A percentile compares a stretch with the other conserved stretches of the same genome.
These are phyloP conservation scores for Ethmia dodecea DNA, from an alignment of 2,888 invertebrate genomes.

Conservation along the genomic window DNA sequence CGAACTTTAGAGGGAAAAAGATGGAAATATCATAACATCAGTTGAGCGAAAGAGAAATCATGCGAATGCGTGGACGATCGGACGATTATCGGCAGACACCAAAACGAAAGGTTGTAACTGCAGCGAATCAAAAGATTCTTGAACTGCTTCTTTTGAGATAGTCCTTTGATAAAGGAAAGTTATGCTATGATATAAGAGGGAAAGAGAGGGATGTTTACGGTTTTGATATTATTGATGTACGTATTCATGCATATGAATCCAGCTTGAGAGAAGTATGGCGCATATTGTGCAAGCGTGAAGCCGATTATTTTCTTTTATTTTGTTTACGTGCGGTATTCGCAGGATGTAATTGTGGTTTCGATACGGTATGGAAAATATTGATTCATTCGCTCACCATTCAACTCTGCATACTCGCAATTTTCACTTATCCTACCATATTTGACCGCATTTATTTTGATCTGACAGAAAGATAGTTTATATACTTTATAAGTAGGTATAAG, in stretches of 20 bases:
- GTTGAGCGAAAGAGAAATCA: constrained; percentile 45
- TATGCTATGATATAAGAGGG: constrained; percentile 33
- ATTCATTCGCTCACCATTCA: too few species aligned
- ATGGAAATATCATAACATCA: constrained; percentile 38
- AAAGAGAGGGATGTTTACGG: constrained; percentile 43
- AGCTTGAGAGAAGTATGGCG: constrained; percentile 44
- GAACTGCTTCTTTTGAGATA: constrained; percentile 26
- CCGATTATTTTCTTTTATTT: constrained; percentile 57
- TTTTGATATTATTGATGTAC: constrained; percentile 32
- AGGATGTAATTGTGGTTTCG: constrained; percentile 56
- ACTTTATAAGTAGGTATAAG: too few species aligned
- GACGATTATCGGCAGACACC: constrained; percentile 50
- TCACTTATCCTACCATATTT: too few species aligned
- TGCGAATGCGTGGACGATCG: constrained; percentile 34
- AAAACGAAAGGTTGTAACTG: constrained; percentile 49
- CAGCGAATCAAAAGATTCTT: constrained; percentile 42
- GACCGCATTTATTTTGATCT: too few species aligned
- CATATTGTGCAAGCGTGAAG: constrained; percentile 39
- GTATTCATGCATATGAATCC: constrained; percentile 24
- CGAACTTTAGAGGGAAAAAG: constrained; percentile 50
- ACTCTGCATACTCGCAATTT: too few species aligned
- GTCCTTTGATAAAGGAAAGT: constrained; percentile 35
- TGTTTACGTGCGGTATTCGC: constrained; percentile 43
- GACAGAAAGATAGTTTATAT: too few species aligned
- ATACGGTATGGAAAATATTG: constrained; percentile 40